These are phyloP conservation scores for Ostrea edulis DNA, from an alignment of 1,140 invertebrate genomes.

Conservation along the genomic window DNA sequence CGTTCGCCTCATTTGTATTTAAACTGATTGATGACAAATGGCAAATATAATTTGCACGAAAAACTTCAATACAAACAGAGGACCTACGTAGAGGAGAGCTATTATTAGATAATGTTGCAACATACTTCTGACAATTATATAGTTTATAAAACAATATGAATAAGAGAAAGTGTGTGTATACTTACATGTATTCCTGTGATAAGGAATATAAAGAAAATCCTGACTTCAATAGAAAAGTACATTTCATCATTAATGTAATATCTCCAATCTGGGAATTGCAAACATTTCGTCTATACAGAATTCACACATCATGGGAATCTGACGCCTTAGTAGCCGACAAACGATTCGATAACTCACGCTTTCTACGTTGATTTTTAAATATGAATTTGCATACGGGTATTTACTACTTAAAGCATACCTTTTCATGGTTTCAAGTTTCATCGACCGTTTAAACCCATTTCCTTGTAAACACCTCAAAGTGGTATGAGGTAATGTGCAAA, in stretches of 20 bases:
- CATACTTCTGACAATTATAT: too few relatives aligned
- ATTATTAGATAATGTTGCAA: too few relatives aligned
- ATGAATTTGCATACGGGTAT: slow-evolving; percentile 15
- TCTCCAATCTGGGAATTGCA: too few relatives aligned
- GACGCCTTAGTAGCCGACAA: not conserved
- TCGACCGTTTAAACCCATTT: not conserved
- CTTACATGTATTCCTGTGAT: too few relatives aligned
- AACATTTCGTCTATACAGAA: too few relatives aligned
- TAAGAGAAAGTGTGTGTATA: too few relatives aligned
- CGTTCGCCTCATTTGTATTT: too few relatives aligned
- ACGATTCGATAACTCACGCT: not conserved
- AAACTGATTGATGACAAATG: too few relatives aligned
- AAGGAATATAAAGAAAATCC: not conserved
- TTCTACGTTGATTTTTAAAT: not conserved
- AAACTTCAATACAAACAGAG: too few relatives aligned
- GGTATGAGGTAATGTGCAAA: not conserved
- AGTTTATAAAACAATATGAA: too few relatives aligned
- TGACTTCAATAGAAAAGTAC: not conserved
- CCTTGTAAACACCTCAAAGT: not conserved
- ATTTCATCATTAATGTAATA: not conserved
- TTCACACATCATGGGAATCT: not conserved
- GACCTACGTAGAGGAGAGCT: too few relatives aligned
- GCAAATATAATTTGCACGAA: too few relatives aligned
- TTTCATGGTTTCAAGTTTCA: not conserved
- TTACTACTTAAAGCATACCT: not conserved